Percentiles rank a stretch among this genome's conserved stretches.
Evolutionary conservation across 2,113 vertebrate species (phyloP).

Genomic region (Psophia crepitans): DNA sequence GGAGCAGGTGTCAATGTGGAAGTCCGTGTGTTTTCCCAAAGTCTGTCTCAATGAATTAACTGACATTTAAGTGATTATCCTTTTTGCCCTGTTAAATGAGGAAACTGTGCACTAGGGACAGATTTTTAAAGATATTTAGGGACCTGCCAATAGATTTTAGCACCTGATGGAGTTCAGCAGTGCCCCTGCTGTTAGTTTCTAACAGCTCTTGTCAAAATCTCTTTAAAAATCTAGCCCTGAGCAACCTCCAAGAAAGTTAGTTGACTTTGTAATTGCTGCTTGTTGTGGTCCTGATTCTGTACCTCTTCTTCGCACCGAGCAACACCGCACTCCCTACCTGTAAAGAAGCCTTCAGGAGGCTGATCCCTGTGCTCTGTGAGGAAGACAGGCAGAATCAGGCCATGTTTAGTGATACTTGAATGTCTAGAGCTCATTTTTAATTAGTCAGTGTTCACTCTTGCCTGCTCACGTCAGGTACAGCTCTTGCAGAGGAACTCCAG

Average conservation of each 20-base stretch:
- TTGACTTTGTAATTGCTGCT: constrained; percentile 40
- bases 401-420: constrained; percentile 48
- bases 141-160: background rate
- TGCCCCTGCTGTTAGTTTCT: background rate
- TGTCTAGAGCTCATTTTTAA: constrained; percentile 31
- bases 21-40: background rate
- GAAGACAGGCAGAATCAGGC: constrained; percentile 18
- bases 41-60: background rate
- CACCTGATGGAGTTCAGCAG: background rate
- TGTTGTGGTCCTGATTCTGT: background rate
- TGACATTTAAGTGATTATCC: background rate
- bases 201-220: background rate
- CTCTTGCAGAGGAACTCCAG: background rate
- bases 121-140: background rate
- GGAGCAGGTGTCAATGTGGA: background rate
- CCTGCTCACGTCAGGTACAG: background rate
- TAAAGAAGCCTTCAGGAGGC: background rate
- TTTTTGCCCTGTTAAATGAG: background rate
- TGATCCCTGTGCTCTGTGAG: background rate
- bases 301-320: background rate
- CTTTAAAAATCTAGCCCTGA: background rate
- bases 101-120: background rate
- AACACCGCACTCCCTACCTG: background rate
- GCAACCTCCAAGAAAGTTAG: background rate
- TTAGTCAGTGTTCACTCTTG: constrained; percentile 6